Base-by-base conservation (phyloP, 2,797 vertebrate species). In the Sphaeramia orbicularis region DNA sequence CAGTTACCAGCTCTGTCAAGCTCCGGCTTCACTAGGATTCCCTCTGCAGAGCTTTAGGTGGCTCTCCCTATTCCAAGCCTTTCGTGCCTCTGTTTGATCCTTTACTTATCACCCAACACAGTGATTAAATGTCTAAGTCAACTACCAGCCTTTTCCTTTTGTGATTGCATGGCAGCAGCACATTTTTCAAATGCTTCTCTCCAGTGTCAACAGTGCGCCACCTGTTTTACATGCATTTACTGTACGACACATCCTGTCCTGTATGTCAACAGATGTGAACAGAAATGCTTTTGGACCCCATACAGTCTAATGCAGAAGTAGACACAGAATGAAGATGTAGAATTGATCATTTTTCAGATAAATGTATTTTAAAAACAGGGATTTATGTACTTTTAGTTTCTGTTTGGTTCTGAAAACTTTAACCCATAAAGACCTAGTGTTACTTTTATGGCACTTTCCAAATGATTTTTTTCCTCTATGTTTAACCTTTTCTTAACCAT, bases 101-200 rank as follows among this genome's bases (percentile, higher is more conserved):
- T 86, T 77, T 80, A 81, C 86, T 90, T 91, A 88, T 92, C 86
- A 82, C 77, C 86, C 77, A 85, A 85, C 82, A 65, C 75, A 13
- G 82, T 86, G 90, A 93, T 93, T 91, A 92, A 89, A 91, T 44
- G 88, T 89, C 78, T 90, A 89, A 91, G 86, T 92, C 86, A 92
- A 88, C 90, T 60, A 61, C 55, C 81, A 65, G 81, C 71, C 76
- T 85, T 85, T 71, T 75, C 63, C 85, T 85, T 91, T 92, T 90
- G 84, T 92, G 87, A 87, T 85, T 87, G 81, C 71, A 81, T 60
- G 68, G 88, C 84, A 64, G 90, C 84, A 86, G 90, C 88, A 91
- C 92, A 94, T 94, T 93, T 93, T 92, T 92, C 87, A 88, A 81
- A 91, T 93, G 90, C 88, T 91, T 93, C 48, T 59, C 71, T 66